Conservation (phyloP, 2,797 vertebrate genomes). For the Crocidura indochinensis region DNA sequence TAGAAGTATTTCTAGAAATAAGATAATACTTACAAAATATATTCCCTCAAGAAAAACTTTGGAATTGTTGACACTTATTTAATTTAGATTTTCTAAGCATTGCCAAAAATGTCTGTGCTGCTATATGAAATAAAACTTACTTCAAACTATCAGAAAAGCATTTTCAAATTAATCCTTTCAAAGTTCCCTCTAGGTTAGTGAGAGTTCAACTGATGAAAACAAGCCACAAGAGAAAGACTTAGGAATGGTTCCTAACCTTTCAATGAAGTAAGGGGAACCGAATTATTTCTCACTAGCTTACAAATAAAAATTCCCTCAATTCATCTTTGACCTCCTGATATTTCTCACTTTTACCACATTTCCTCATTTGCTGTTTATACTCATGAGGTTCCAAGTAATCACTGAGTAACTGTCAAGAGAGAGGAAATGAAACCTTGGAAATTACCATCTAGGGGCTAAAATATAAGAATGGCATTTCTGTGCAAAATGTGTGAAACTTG, state of each 20-base stretch:
- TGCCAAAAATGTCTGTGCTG: not conserved
- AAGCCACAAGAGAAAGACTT: not conserved
- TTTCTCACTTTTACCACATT: constrained; percentile 41
- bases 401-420: constrained; percentile 20
- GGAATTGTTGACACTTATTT: constrained; percentile 2
- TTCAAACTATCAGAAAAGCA: not conserved
- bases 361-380: constrained; percentile 47
- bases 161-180: not conserved
- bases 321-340: constrained; percentile 21
- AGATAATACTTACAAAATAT: not conserved
- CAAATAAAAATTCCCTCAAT: constrained; percentile 1
- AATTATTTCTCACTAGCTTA: constrained; percentile 14
- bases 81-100: constrained; percentile 23
- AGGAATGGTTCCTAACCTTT: not conserved
- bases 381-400: constrained; percentile 1
- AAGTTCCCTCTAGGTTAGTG: not conserved
- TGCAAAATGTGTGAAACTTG: constrained; percentile 42
- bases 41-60: not conserved
- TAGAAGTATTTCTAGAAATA: constrained; percentile 6
- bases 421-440: constrained; percentile 44
- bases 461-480: constrained; percentile 59
- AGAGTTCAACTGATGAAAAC: not conserved
- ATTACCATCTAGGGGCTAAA: constrained; percentile 65
- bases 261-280: not conserved
- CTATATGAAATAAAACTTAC: not conserved